phyloP scores from a whole-genome alignment of 2,797 vertebrate genomes.

The Dermochelys coriacea region DNA sequence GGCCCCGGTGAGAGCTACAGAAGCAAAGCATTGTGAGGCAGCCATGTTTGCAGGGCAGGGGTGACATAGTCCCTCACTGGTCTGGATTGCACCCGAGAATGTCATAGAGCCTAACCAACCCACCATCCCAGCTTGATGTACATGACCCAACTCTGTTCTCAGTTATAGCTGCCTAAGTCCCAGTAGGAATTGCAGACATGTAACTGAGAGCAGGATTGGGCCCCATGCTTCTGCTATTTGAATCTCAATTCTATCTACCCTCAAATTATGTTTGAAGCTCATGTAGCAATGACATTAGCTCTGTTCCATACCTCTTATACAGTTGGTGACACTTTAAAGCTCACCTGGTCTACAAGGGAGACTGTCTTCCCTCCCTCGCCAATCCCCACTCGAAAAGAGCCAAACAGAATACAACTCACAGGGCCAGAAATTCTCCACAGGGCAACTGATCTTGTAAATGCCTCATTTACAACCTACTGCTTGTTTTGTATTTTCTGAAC shows the following conservation, averaged over 20 bases:
- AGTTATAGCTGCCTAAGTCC: neutral
- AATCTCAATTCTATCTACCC: conserved; percentile 37
- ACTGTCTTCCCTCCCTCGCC: neutral
- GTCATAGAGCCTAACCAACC: neutral
- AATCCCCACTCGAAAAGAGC: neutral
- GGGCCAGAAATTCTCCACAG: neutral
- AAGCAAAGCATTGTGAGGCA: neutral
- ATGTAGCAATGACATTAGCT: conserved; percentile 1
- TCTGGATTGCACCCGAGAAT: neutral
- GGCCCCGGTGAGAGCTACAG: neutral
- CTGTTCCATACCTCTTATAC: neutral
- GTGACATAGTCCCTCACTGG: neutral
- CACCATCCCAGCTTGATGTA: neutral
- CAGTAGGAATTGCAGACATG: neutral
- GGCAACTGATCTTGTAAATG: rapidly evolving
- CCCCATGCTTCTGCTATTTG: neutral
- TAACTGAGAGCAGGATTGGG: neutral
- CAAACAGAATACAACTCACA: neutral
- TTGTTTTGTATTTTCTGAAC: conserved; percentile 5
- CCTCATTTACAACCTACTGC: neutral
- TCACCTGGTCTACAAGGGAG: neutral
- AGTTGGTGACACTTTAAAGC: neutral
- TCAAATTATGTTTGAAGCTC: neutral
- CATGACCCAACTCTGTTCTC: neutral
- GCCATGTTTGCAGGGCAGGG: neutral